These are phyloP conservation scores for Perccottus glenii DNA, from an alignment of 2,113 vertebrate species.

Conservation along the genomic window DNA sequence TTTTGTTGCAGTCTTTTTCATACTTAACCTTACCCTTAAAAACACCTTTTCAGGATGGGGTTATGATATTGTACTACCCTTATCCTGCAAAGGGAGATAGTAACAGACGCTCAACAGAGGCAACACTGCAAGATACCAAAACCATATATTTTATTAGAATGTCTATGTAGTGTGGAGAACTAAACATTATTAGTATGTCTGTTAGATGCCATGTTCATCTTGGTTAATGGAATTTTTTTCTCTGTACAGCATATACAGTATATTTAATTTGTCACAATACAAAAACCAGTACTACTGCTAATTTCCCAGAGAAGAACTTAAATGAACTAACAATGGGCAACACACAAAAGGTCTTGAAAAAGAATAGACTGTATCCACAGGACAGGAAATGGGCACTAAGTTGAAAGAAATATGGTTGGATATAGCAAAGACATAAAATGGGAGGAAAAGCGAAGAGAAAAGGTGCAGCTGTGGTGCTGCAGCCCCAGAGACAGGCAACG, in stretches of 20 bases:
- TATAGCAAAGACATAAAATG: conserved; percentile 34
- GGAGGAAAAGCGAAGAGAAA: conserved; percentile 29
- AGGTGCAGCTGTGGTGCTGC: conserved; percentile 42
- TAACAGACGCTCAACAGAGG: conserved; percentile 48
- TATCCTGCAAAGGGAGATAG: conserved; percentile 10
- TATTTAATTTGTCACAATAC: too few species aligned
- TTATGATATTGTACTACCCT: background rate
- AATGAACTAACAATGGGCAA: background rate
- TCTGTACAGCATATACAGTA: too few species aligned
- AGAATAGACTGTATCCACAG: conserved; percentile 11
- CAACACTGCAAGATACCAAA: conserved; percentile 11
- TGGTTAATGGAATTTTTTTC: too few species aligned
- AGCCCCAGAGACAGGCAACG: conserved; percentile 38
- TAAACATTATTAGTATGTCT: too few species aligned
- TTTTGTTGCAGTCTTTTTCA: background rate
- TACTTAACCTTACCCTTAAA: background rate
- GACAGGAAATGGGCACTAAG: conserved; percentile 20
- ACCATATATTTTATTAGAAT: too few species aligned
- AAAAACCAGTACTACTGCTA: too few species aligned
- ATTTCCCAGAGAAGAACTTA: too few species aligned
- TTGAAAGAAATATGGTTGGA: conserved; percentile 12
- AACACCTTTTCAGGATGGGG: background rate
- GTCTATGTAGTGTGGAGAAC: too few species aligned
- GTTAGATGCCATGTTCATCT: too few species aligned
- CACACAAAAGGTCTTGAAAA: background rate